Base-by-base conservation (phyloP, 2,888 invertebrate genomes). In the Noctua janthe region DNA sequence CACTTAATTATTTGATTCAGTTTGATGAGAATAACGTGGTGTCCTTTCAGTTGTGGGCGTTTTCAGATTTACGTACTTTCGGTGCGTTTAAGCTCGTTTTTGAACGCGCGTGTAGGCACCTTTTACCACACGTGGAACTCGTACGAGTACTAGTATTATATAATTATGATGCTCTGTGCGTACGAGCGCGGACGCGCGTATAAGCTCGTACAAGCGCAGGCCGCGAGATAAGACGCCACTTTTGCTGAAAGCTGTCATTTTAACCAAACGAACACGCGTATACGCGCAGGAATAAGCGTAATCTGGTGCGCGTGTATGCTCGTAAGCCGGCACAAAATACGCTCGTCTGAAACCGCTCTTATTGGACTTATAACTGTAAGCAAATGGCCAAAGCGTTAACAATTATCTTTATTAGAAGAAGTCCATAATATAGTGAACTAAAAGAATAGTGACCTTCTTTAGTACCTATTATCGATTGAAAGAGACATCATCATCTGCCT, bases 1-100 rank as follows among this genome's bases (percentile, higher is more conserved):
- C 71, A 76, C 70, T 70, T 67, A 75, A 70, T 70, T 73, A 81
- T 75, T 84, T 80, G 35, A 80, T 73, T 39, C 49, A 62, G n/a
- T 80, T 88, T 71, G 56, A 70, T 73, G 64, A 71, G n/a, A 88
- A 81, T 71, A 66, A 73, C 20, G 66, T 80, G 59, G 69, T 81
- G 62, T 80, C 70, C 15, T 59, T 47, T 71, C 11, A 72, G 1
- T 66, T 71, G 13, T 8, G 64, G 29, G 29, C 1, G 29, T 2
- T 62, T 17, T 64, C 62, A 64, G 17, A 17, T 64, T 35, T 8
- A 64, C 8, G 17, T 35, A 35, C 35, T 35, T 62, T 64, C 3
- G 17, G 17, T 7, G 6, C 62, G 13, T 29, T 11, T n/a, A n/a
- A 59, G 4, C 11, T n/a, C 11, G 10, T 56, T 56, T 56, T 10